Evolutionary conservation across 2,797 vertebrate species (phyloP).

Genomic region (Petrocephalus schoutedeni): DNA sequence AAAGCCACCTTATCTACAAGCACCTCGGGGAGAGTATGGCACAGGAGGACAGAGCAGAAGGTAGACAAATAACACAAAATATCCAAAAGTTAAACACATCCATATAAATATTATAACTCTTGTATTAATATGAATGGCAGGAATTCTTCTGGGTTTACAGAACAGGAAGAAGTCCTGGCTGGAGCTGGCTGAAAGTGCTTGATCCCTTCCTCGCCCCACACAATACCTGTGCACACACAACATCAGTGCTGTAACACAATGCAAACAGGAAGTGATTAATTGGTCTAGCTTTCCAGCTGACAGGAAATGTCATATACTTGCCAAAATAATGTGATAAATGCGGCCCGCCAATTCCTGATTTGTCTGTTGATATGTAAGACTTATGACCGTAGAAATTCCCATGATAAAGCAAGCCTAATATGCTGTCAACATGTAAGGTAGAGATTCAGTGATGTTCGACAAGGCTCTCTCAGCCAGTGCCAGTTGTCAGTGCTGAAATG

Average conservation of each 20-base stretch:
- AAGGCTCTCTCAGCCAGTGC: background rate
- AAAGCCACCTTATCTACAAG: background rate
- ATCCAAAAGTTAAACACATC: background rate
- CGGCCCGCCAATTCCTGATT: background rate
- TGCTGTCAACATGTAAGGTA: background rate
- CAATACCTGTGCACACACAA: background rate
- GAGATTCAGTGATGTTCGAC: background rate
- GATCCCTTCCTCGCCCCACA: too few species aligned
- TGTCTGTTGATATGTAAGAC: background rate
- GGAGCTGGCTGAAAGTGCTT: background rate
- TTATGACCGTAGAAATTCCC: background rate
- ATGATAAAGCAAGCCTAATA: background rate
- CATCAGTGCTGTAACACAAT: background rate
- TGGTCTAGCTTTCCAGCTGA: background rate
- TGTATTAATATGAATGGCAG: background rate
- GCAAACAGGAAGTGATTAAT: constrained; percentile 10
- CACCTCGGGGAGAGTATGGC: background rate
- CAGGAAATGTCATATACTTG: background rate
- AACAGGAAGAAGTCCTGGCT: background rate
- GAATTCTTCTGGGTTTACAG: background rate
- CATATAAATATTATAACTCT: background rate
- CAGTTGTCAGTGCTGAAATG: background rate
- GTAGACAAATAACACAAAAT: background rate
- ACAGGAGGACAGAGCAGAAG: background rate
- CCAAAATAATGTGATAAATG: background rate